phyloP scores from a whole-genome alignment of 2,797 vertebrate genomes.

The Scomberomorus guttatus region DNA sequence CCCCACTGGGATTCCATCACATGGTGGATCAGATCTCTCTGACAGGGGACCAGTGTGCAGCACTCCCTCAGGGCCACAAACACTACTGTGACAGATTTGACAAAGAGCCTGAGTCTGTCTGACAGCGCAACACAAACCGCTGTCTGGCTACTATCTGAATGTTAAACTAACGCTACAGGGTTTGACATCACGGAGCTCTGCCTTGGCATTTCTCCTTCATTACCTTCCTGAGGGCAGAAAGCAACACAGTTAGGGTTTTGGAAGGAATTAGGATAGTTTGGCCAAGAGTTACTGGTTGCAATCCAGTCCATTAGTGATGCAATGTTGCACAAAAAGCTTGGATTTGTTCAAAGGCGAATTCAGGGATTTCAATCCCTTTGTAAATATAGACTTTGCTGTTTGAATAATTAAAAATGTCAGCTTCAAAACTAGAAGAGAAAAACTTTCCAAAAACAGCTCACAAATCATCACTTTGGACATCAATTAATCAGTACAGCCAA shows the following conservation, averaged over 20 bases:
- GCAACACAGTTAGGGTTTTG: conserved; percentile 47
- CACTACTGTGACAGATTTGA: conserved; percentile 69
- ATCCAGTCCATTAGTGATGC: conserved; percentile 52
- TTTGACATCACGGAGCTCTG: conserved; percentile 28
- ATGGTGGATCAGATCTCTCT: conserved; percentile 78
- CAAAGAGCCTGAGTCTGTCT: conserved; percentile 67
- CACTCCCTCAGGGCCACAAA: conserved; percentile 54
- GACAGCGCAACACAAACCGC: conserved; percentile 67
- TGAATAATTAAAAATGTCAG: conserved; percentile 36
- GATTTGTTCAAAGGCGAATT: conserved; percentile 37
- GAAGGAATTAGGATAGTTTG: conserved; percentile 50
- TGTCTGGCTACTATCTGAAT: conserved; percentile 52
- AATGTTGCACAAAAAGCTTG: conserved; percentile 30
- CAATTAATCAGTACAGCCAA: conserved; percentile 10
- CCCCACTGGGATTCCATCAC: conserved; percentile 80
- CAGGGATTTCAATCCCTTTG: conserved; percentile 23
- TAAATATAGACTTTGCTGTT: conserved; percentile 32
- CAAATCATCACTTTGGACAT: conserved; percentile 1
- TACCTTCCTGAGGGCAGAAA: conserved; percentile 39
- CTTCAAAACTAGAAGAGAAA: conserved; percentile 12
- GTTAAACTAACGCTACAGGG: conserved; percentile 41
- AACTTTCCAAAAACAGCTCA: neutral
- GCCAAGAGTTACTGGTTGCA: conserved; percentile 33
- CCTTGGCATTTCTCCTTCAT: conserved; percentile 21
- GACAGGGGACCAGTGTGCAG: conserved; percentile 71